These are phyloP conservation scores for Gymnocheta viridis DNA, from an alignment of 2,888 invertebrate genomes.

Conservation along the genomic window DNA sequence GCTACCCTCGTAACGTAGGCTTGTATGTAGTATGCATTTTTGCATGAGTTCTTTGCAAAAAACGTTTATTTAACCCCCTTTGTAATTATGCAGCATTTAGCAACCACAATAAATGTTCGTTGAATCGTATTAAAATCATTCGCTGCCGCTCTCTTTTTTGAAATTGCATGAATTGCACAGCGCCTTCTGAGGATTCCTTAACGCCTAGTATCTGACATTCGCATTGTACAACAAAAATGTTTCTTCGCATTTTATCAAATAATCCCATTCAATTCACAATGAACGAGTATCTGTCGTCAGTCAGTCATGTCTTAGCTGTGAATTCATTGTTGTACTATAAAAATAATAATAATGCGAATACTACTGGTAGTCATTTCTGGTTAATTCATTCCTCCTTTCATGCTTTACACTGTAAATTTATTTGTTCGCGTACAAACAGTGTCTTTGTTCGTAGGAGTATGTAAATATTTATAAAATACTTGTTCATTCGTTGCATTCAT, in stretches of 20 bases:
- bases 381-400: conserved; percentile 33
- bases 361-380: not conserved
- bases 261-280: conserved; percentile 15
- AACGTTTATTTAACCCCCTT: conserved; percentile 1
- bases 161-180: not conserved
- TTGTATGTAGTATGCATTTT: too few species aligned
- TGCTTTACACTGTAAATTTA: conserved; percentile 3
- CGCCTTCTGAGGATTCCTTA: conserved; percentile 73
- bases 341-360: not conserved
- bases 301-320: not conserved
- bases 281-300: too few species aligned
- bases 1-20: too few species aligned
- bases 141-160: not conserved
- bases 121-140: not conserved
- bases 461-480: not conserved
- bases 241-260: conserved; percentile 70
- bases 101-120: conserved; percentile 12
- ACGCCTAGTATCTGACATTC: conserved; percentile 78
- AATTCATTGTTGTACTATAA: conserved; percentile 16
- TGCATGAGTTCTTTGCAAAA: not conserved
- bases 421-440: not conserved
- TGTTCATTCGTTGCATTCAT: not conserved
- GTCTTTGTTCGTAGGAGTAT: not conserved
- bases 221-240: conserved; percentile 78
- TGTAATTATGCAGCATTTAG: conserved; percentile 16